These are phyloP conservation scores for Neoascia interrupta DNA, from an alignment of 2,888 invertebrate species.

Conservation along the genomic window DNA sequence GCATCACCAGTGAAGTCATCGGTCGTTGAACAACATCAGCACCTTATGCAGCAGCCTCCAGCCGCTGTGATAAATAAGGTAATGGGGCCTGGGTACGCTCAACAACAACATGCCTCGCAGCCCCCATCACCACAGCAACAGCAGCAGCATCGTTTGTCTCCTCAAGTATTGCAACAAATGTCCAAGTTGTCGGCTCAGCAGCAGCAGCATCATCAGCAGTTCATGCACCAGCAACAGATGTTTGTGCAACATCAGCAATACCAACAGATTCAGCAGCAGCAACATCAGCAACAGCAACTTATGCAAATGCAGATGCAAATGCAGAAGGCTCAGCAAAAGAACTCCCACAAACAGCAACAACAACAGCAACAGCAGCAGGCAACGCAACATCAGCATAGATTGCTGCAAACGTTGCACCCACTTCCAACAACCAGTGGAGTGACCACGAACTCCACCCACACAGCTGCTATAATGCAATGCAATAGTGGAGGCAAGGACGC, in stretches of 20 bases:
- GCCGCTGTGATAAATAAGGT: conserved; percentile 77
- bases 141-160: conserved; percentile 2
- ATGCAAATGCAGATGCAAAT: conserved; percentile 58
- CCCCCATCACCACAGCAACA: conserved; percentile 75
- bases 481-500: conserved; percentile 39
- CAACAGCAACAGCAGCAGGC: conserved; percentile 61
- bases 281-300: conserved; percentile 73
- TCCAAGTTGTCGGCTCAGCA: conserved; percentile 75
- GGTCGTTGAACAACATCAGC: conserved; percentile 38
- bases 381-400: conserved; percentile 52
- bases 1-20: conserved; percentile 39
- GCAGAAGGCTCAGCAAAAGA: conserved; percentile 70
- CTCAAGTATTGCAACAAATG: neutral
- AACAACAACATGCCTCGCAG: conserved; percentile 75
- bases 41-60: conserved; percentile 72
- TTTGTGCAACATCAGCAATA: conserved; percentile 46
- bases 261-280: conserved; percentile 65
- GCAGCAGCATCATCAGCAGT: conserved; percentile 64
- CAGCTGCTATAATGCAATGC: conserved; percentile 39
- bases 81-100: conserved; percentile 69
- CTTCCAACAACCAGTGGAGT: conserved; percentile 32
- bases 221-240: conserved; percentile 70
- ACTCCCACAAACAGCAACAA: conserved; percentile 60
- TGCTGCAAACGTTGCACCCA: conserved; percentile 38
- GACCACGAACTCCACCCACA: conserved; percentile 19